Conservation (phyloP, 2,888 invertebrate species). For the Amblyjoppa proteus region DNA sequence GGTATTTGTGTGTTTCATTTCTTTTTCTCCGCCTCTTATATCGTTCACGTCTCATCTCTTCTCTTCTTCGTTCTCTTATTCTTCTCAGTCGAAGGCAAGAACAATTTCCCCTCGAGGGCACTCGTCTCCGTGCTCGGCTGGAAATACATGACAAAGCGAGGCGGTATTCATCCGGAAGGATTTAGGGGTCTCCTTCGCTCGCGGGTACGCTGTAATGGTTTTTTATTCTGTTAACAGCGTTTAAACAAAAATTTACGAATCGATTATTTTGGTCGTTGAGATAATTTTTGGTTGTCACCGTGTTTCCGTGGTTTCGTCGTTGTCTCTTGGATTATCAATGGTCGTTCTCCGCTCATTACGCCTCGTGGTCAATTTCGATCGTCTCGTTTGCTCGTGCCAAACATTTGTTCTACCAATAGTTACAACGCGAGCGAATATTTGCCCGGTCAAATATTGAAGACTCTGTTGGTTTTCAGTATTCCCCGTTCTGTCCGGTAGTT, state of each 20-base stretch:
- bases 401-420: constrained; percentile 26
- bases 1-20: constrained; percentile 1
- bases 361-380: no score
- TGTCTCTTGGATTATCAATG: no score
- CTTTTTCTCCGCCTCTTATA: constrained; percentile 27
- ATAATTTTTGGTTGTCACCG: neutral
- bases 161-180: neutral
- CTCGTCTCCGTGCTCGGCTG: neutral
- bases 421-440: constrained; percentile 25
- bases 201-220: neutral
- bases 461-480: neutral
- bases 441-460: constrained; percentile 20
- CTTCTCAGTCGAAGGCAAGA: neutral
- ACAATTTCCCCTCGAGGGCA: constrained; percentile 20
- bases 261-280: neutral
- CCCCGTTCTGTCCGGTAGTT: neutral
- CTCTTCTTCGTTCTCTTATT: constrained; percentile 2
- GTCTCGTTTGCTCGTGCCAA: neutral
- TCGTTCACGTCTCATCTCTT: constrained; percentile 21
- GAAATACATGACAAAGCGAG: constrained; percentile 7
- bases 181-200: neutral
- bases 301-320: no score
- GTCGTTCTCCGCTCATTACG: no score
- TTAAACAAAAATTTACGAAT: neutral
- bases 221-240: neutral